Evolutionary conservation across 2,113 vertebrate genomes (phyloP).

Genomic region (Atherinomorus stipes): DNA sequence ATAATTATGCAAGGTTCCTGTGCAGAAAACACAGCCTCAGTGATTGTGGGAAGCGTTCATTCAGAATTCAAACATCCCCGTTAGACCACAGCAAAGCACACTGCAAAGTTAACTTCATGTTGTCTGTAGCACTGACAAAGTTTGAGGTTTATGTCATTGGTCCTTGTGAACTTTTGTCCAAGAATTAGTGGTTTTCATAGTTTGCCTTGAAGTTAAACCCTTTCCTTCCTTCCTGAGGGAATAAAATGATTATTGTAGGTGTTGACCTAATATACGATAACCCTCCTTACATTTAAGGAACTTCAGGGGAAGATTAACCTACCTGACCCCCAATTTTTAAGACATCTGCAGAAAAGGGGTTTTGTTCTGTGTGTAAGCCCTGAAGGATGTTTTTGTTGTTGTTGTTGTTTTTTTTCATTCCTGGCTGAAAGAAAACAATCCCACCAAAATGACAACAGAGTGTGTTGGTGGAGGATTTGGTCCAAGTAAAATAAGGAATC

Average conservation of each 20-base stretch:
- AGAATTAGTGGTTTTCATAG: conserved; percentile 28
- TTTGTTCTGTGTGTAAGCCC: conserved; percentile 6
- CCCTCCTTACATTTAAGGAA: conserved; percentile 46
- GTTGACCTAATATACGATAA: conserved; percentile 56
- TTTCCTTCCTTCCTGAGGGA: conserved; percentile 6
- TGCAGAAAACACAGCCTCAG: background rate
- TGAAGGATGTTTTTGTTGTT: background rate
- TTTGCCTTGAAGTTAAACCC: conserved; percentile 48
- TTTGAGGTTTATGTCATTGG: conserved; percentile 14
- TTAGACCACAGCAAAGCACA: too few species aligned
- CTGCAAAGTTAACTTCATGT: background rate
- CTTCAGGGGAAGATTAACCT: conserved; percentile 47
- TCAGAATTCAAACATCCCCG: too few species aligned
- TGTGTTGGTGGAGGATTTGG: background rate
- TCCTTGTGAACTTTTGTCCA: conserved; percentile 19
- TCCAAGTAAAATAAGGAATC: background rate
- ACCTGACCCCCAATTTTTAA: conserved; percentile 5
- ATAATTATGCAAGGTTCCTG: background rate
- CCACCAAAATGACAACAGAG: background rate
- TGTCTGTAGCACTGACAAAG: background rate
- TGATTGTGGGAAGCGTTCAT: background rate
- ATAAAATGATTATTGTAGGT: conserved; percentile 59
- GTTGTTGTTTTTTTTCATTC: background rate
- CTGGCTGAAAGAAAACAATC: background rate
- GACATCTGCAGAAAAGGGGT: conserved; percentile 1